Evolutionary conservation across 2,113 vertebrate species (phyloP).

Genomic region (Seriola dumerili): DNA sequence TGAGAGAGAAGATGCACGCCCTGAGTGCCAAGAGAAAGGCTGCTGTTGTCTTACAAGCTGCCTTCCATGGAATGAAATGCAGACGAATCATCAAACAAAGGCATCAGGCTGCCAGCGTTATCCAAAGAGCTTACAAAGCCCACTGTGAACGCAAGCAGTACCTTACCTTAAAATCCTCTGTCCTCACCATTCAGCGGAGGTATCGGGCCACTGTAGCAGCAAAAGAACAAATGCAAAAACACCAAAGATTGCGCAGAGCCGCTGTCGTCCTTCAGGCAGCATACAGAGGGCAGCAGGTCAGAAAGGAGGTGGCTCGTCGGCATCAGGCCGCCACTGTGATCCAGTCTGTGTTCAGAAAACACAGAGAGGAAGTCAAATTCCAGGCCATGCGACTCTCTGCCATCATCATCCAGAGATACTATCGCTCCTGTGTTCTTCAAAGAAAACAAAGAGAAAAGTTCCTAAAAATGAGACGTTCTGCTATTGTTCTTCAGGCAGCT

Average conservation of each 20-base stretch:
- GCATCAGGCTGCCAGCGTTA: conserved; percentile 76
- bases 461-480: conserved; percentile 68
- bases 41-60: conserved; percentile 84
- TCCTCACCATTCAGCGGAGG: conserved; percentile 82
- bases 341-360: conserved; percentile 86
- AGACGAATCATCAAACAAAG: conserved; percentile 69
- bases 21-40: conserved; percentile 77
- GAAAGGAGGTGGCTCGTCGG: conserved; percentile 73
- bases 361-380: conserved; percentile 78
- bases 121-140: conserved; percentile 86
- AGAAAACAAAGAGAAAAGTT: conserved; percentile 77
- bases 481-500: conserved; percentile 78
- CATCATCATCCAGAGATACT: conserved; percentile 85
- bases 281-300: conserved; percentile 82
- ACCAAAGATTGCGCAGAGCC: conserved; percentile 73
- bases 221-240: conserved; percentile 72
- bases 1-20: conserved; percentile 67
- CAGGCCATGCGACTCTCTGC: conserved; percentile 82
- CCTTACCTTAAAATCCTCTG: conserved; percentile 68
- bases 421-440: too few relatives aligned
- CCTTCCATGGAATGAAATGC: conserved; percentile 83
- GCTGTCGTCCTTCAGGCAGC: conserved; percentile 83
- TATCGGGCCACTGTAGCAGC: conserved; percentile 72
- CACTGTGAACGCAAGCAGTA: conserved; percentile 74
- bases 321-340: conserved; percentile 86